phyloP scores from a whole-genome alignment of 2,113 vertebrate genomes.

The Lethenteron camtschaticum region DNA sequence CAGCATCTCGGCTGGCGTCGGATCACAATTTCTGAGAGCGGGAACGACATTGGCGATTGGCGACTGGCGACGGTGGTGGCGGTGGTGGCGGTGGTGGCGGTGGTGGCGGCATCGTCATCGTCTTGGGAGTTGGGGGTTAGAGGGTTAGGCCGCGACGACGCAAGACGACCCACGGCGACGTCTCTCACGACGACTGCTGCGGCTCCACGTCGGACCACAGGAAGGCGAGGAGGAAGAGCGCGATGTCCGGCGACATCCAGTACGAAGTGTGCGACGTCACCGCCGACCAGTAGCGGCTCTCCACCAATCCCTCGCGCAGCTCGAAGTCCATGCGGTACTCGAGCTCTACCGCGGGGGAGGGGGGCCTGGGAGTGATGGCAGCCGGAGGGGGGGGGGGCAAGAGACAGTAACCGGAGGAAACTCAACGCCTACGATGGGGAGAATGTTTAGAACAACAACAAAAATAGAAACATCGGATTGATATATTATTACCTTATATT shows the following conservation, averaged over 20 bases:
- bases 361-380: background rate
- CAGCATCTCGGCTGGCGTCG: too few relatives aligned
- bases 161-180: background rate
- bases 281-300: slow-evolving; percentile 90
- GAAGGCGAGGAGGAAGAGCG: slow-evolving; percentile 83
- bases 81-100: background rate
- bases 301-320: slow-evolving; percentile 78
- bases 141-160: background rate
- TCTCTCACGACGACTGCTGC: background rate
- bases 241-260: slow-evolving; percentile 83
- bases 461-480: too few relatives aligned
- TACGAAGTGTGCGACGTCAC: slow-evolving; percentile 94
- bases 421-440: too few relatives aligned
- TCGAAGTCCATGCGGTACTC: slow-evolving; percentile 86
- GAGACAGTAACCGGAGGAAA: too few relatives aligned
- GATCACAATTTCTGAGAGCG: background rate
- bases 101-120: background rate
- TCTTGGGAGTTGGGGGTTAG: background rate
- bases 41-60: background rate
- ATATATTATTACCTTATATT: too few relatives aligned
- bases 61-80: background rate
- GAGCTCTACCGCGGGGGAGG: slow-evolving; percentile 32
- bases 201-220: slow-evolving; percentile 23
- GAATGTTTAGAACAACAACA: too few relatives aligned
- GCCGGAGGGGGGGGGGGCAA: background rate